Base-by-base conservation (phyloP, 1,140 invertebrate species). In the Drosophila pallidifrons region DNA sequence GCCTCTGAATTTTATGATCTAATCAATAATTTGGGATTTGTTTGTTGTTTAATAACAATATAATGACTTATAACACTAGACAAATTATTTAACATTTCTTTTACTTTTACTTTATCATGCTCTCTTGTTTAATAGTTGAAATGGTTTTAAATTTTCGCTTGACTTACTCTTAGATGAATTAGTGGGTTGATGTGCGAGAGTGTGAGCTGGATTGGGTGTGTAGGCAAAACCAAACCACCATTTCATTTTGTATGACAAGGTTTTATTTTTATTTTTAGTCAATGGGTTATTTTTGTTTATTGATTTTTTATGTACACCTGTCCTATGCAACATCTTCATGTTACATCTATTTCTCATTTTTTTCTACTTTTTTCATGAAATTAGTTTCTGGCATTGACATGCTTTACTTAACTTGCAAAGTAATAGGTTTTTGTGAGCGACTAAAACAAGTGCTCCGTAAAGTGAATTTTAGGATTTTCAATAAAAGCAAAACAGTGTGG, bases 271-370 rank as follows among this genome's bases (percentile, higher is more conserved):
- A 75, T 87, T 88, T 88, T 77, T 88, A 83, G 80, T 63, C 47
- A 32, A 47, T 67, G 65, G 77, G 49, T 88, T 88, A 80, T 88
- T 88, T 88, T 87, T 77, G 77, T 80, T 67, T 78, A 88, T 87
- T 57, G 83, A 87, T 87, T 87, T 88, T 74, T 20, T 49, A 35
- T 43, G 4, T 11, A 32, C 7, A 8, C 30, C 16, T 35, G 28
- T 20, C 28, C 28, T 45, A 3, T 52, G 15, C 10, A 4, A 13
- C 20, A 45, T 46, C 28, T 25, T n/a, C n/a, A 4, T 43, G 16
- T 38, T 55, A 30, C 16, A 5, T 5, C 2, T 16, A 35, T n/a
- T 25, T 25, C 20, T 25, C 3, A 41, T 25, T 25, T 43, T 8
- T 38, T 38, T 38, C 7, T 10, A 38, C 7, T 38, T 25, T 25